A percentile compares a stretch with the other conserved stretches of the same genome.
These are phyloP conservation scores for Coreius guichenoti DNA, from an alignment of 2,797 vertebrate genomes.

Conservation along the genomic window DNA sequence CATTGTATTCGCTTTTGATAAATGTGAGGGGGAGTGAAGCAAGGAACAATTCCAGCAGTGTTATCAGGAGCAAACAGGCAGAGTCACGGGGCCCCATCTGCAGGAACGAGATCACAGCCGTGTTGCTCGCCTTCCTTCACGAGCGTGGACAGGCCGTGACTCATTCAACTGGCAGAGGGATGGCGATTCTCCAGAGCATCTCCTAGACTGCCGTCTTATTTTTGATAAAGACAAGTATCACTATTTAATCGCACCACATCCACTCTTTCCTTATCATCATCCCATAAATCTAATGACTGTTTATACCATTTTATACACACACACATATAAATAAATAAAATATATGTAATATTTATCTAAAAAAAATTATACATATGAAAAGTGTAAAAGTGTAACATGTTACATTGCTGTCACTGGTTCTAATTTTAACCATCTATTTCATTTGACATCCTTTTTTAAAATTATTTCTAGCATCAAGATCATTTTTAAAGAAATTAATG, in stretches of 20 bases:
- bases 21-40: slow-evolving; percentile 62
- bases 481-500: slow-evolving; percentile 31
- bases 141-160: slow-evolving; percentile 47
- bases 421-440: neutral
- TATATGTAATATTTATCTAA: too few relatives aligned
- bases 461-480: neutral
- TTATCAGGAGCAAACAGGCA: slow-evolving; percentile 76
- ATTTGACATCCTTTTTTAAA: neutral
- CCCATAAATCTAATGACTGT: neutral
- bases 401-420: neutral
- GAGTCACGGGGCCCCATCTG: slow-evolving; percentile 62
- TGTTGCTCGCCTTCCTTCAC: slow-evolving; percentile 27
- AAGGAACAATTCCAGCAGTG: slow-evolving; percentile 73
- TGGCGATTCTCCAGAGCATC: neutral
- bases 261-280: neutral
- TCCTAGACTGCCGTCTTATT: slow-evolving; percentile 39
- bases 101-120: slow-evolving; percentile 56
- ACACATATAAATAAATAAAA: too few relatives aligned
- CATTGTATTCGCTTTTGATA: slow-evolving; percentile 72
- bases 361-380: too few relatives aligned
- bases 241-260: neutral
- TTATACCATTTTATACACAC: neutral
- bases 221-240: slow-evolving; percentile 52
- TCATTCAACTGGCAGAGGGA: slow-evolving; percentile 53
- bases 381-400: neutral